Evolutionary conservation across 2,113 vertebrate species (phyloP).

Genomic region (Syrmaticus mikado): DNA sequence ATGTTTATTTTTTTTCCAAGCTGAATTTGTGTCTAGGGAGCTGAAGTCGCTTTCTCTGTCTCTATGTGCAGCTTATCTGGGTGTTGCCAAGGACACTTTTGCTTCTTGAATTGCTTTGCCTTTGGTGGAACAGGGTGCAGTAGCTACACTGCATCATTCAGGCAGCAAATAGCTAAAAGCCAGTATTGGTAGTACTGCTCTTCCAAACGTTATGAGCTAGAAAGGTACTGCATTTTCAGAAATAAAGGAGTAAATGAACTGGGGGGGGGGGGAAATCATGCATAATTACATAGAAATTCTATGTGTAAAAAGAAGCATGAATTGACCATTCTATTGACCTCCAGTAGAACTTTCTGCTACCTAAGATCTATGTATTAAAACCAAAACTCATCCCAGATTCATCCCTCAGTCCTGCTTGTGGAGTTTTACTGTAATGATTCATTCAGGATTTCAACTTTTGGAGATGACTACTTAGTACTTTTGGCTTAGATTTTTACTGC

Average conservation of each 20-base stretch:
- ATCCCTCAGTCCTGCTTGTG: background rate
- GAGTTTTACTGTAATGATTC: background rate
- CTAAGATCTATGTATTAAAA: background rate
- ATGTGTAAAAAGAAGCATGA: fast-evolving
- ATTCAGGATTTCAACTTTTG: background rate
- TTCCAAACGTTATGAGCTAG: background rate
- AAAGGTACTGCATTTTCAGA: background rate
- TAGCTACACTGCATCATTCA: background rate
- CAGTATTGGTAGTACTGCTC: background rate
- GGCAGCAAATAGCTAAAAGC: background rate
- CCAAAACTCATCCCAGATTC: background rate
- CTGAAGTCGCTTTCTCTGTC: background rate
- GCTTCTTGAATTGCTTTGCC: background rate
- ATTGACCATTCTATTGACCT: fast-evolving
- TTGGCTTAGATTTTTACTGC: background rate
- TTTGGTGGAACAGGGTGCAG: background rate
- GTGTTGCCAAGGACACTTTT: background rate
- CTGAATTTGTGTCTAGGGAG: background rate
- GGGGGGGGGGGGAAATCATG: background rate
- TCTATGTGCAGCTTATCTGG: background rate
- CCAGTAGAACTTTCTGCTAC: background rate
- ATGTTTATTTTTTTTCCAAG: background rate
- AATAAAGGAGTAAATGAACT: background rate
- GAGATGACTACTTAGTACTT: background rate
- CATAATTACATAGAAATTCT: background rate